Percentiles rank a stretch among this genome's conserved stretches.
Conservation (phyloP, 2,113 vertebrate species). For the Eurypyga helias region DNA sequence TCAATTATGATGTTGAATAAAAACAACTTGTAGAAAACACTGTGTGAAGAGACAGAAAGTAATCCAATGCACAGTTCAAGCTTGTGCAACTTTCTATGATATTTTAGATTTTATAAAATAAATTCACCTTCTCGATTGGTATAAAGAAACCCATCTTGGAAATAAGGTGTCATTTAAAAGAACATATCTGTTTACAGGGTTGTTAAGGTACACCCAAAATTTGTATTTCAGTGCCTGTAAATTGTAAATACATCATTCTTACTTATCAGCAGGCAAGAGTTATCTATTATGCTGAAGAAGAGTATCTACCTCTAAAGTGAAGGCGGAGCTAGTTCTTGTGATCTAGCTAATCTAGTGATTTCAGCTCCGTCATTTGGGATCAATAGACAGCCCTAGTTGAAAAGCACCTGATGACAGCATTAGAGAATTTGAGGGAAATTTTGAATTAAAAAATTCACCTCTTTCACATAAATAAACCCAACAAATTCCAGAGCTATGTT, state of each 20-base stretch:
- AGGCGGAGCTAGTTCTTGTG: not conserved
- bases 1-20: not conserved
- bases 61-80: not conserved
- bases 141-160: not conserved
- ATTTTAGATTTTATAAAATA: not conserved
- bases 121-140: not conserved
- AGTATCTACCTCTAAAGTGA: not conserved
- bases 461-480: not conserved
- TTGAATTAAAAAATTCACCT: not conserved
- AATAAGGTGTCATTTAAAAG: not conserved
- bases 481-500: rapidly evolving
- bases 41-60: not conserved
- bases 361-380: not conserved
- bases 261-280: not conserved
- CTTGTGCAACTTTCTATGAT: not conserved
- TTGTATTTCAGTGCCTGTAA: not conserved
- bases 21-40: not conserved
- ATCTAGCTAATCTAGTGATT: not conserved
- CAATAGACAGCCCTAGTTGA: not conserved
- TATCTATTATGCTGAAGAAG: not conserved
- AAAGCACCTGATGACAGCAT: not conserved
- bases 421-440: not conserved
- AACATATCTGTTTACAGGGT: not conserved
- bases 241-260: not conserved
- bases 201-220: not conserved